Evolutionary conservation across 2,113 vertebrate species (phyloP).

Genomic region (Nesogale talazaci): DNA sequence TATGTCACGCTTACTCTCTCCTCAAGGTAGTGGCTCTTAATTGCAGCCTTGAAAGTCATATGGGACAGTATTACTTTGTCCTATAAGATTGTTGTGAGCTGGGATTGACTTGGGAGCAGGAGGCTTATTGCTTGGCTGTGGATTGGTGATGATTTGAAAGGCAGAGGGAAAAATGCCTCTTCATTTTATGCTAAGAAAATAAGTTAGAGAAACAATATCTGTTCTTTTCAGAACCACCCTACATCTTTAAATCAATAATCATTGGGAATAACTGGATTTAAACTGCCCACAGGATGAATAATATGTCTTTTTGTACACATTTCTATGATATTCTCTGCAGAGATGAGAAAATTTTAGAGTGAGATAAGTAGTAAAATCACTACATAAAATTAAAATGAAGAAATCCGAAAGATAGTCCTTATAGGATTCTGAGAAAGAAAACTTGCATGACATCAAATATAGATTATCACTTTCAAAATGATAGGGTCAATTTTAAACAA

Average conservation of each 20-base stretch:
- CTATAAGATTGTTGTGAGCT: neutral
- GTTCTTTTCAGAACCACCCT: neutral
- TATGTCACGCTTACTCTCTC: conserved; percentile 59
- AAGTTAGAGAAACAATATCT: neutral
- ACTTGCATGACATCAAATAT: neutral
- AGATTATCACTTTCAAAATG: conserved; percentile 9
- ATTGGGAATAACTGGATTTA: neutral
- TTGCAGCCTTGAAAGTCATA: neutral
- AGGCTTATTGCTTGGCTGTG: neutral
- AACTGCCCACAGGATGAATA: neutral
- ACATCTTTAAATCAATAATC: conserved; percentile 22
- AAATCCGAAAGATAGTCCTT: neutral
- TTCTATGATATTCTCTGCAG: neutral
- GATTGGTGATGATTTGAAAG: conserved; percentile 19
- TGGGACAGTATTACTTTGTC: neutral
- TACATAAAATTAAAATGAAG: conserved; percentile 14
- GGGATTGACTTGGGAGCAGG: neutral
- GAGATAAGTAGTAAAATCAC: conserved; percentile 30
- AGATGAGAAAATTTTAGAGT: conserved; percentile 42
- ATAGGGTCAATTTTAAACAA: conserved; percentile 8
- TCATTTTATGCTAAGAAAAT: conserved; percentile 16
- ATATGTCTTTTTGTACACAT: conserved; percentile 29
- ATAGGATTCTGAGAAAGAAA: neutral
- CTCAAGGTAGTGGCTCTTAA: neutral
- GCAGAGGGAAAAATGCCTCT: neutral